Conservation (phyloP, 2,888 invertebrate genomes). For the Aplocera efformata region DNA sequence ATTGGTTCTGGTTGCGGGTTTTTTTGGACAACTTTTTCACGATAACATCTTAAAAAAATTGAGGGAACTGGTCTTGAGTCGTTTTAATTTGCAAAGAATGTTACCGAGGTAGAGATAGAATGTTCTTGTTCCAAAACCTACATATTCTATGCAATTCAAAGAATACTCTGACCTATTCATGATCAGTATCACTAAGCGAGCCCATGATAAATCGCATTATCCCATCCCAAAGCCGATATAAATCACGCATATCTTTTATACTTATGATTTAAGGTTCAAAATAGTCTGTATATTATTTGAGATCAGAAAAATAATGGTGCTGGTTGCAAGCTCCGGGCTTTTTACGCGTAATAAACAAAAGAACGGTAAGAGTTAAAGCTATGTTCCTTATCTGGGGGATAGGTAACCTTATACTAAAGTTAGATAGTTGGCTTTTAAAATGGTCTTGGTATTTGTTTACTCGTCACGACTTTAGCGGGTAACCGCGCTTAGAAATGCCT, state of each 20-base stretch:
- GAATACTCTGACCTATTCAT: slow-evolving; percentile 14
- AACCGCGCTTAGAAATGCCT: background rate
- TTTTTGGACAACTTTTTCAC: background rate
- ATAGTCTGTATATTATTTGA: slow-evolving; percentile 15
- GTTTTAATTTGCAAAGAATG: no score
- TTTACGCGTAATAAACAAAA: slow-evolving; percentile 73
- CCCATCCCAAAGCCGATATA: slow-evolving; percentile 8
- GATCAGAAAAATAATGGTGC: slow-evolving; percentile 13
- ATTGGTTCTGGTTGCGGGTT: background rate
- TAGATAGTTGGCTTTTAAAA: slow-evolving; percentile 11
- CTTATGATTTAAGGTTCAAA: slow-evolving; percentile 14
- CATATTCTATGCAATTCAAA: no score
- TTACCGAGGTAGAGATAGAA: no score
- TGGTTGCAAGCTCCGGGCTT: slow-evolving; percentile 59
- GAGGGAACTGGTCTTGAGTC: background rate
- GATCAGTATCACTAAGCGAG: slow-evolving; percentile 7
- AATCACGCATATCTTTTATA: slow-evolving; percentile 10
- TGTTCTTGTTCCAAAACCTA: no score
- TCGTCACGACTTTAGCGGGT: slow-evolving; percentile 13
- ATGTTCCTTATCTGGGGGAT: slow-evolving; percentile 62
- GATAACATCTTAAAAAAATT: background rate
- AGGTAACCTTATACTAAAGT: slow-evolving; percentile 57
- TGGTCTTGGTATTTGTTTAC: slow-evolving; percentile 13
- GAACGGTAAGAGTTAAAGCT: slow-evolving; percentile 39
- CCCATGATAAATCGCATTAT: slow-evolving; percentile 19